These are phyloP conservation scores for Pogonocichla stellata DNA, from an alignment of 2,113 vertebrate species.

Conservation along the genomic window DNA sequence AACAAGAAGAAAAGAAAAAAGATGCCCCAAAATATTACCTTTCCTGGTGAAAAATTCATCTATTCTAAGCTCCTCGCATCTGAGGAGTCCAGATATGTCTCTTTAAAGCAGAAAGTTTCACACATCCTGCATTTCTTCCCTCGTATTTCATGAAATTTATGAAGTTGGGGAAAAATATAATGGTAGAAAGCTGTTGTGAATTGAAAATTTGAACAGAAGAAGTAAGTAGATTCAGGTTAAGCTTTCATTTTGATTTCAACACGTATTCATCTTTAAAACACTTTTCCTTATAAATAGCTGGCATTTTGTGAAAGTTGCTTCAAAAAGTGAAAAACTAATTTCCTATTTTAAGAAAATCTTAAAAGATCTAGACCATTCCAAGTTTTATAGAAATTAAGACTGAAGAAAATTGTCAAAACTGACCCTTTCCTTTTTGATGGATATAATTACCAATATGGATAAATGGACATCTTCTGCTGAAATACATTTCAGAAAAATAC, in stretches of 20 bases:
- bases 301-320: neutral
- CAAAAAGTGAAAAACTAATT: neutral
- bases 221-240: neutral
- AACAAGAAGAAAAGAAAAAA: neutral
- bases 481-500: conserved; percentile 4
- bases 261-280: neutral
- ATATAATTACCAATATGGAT: neutral
- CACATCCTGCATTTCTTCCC: neutral
- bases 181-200: neutral
- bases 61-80: neutral
- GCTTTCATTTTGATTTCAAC: neutral
- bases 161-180: neutral
- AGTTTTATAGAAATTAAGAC: neutral
- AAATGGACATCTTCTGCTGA: neutral
- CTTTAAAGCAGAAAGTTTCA: neutral
- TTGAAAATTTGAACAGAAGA: neutral
- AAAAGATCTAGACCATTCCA: neutral
- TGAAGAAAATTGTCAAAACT: neutral
- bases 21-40: neutral
- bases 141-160: neutral
- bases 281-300: neutral
- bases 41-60: neutral
- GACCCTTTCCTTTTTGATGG: neutral
- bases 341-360: neutral
- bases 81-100: neutral